Conservation (phyloP, 2,113 vertebrate genomes). For the Rhodinocichla rosea region DNA sequence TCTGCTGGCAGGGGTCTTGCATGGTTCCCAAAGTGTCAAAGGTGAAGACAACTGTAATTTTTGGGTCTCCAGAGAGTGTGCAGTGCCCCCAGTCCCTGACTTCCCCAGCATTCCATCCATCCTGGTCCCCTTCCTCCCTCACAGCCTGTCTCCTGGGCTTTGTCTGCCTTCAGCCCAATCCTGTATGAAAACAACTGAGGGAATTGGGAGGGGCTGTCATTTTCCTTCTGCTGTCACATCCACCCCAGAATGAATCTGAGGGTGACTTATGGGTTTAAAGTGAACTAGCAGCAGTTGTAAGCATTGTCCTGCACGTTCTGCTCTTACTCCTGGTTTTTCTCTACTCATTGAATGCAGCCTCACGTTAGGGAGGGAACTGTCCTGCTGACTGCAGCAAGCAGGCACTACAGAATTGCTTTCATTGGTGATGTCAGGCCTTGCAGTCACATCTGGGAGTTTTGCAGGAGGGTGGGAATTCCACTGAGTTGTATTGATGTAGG, state of each 20-base stretch:
- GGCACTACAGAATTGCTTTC: neutral
- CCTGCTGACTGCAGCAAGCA: neutral
- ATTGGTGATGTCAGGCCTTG: neutral
- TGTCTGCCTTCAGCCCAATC: neutral
- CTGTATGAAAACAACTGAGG: neutral
- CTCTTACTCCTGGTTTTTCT: neutral
- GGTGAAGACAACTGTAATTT: neutral
- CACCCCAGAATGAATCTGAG: neutral
- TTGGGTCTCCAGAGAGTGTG: neutral
- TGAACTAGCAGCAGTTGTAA: neutral
- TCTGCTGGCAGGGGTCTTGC: neutral
- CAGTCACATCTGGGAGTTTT: neutral
- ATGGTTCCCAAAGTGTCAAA: neutral
- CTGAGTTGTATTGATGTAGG: neutral
- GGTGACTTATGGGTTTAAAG: neutral
- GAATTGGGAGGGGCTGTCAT: neutral
- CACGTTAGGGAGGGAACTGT: neutral
- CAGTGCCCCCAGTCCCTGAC: fast-evolving
- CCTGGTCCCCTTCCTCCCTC: neutral
- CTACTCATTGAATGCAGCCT: neutral
- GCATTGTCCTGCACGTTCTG: fast-evolving
- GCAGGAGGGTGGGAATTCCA: neutral
- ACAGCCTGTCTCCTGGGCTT: neutral
- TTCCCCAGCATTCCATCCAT: neutral
- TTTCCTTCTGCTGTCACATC: neutral